Conservation (phyloP, 2,888 invertebrate species). For the Nemurella pictetii region DNA sequence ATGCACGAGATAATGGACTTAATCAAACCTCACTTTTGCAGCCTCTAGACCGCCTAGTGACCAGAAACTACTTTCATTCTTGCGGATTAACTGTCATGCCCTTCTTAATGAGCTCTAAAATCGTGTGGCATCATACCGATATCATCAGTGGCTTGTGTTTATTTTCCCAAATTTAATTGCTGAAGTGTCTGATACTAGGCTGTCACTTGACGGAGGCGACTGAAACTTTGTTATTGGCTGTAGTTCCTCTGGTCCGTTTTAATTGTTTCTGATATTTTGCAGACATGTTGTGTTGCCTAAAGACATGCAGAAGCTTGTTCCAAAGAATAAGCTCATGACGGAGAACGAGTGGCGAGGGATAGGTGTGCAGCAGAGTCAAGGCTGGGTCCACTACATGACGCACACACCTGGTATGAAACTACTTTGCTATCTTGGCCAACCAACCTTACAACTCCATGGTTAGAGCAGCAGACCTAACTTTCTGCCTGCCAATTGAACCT, state of each 20-base stretch:
- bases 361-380: slow-evolving; percentile 94
- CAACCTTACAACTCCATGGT: no score
- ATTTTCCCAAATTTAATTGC: no score
- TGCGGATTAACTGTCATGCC: no score
- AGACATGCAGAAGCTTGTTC: slow-evolving; percentile 86
- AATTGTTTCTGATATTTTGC: slow-evolving; percentile 44
- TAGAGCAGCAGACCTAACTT: not conserved
- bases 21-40: no score
- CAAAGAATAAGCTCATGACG: slow-evolving; percentile 90
- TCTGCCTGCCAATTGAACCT: not conserved
- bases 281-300: slow-evolving; percentile 95
- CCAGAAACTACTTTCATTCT: no score
- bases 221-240: not conserved
- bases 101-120: no score
- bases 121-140: no score
- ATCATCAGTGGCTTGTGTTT: no score
- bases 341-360: slow-evolving; percentile 93
- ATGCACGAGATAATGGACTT: not conserved
- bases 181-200: no score
- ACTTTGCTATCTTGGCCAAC: not conserved
- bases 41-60: no score
- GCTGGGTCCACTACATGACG: slow-evolving; percentile 97
- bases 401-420: slow-evolving; percentile 79
- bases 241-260: not conserved
- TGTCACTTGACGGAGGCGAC: no score